Evolutionary conservation across 2,113 vertebrate species (phyloP).

Genomic region (Himantopus leucocephalus): DNA sequence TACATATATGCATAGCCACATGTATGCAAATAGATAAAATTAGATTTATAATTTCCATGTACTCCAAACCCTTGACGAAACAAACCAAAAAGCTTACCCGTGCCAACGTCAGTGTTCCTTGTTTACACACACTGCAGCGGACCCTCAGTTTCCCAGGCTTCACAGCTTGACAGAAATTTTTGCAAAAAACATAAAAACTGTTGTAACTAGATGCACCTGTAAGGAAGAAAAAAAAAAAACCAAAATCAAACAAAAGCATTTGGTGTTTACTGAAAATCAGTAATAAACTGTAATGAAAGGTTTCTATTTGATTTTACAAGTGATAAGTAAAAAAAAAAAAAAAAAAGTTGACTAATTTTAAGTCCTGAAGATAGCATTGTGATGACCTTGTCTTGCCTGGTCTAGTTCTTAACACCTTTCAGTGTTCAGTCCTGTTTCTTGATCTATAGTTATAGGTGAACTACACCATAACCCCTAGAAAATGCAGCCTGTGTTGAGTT

Average conservation of each 20-base stretch:
- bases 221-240: neutral
- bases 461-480: neutral
- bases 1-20: neutral
- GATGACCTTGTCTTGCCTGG: neutral
- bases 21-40: neutral
- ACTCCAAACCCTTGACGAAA: neutral
- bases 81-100: constrained; percentile 74
- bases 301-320: neutral
- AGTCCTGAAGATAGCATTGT: neutral
- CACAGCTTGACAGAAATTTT: constrained; percentile 78
- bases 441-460: neutral
- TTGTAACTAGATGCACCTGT: constrained; percentile 76
- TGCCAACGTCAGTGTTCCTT: constrained; percentile 82
- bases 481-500: neutral
- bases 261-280: neutral
- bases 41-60: neutral
- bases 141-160: constrained; percentile 89
- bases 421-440: neutral
- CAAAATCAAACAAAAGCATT: neutral
- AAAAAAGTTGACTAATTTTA: neutral
- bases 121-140: constrained; percentile 80
- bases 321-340: neutral
- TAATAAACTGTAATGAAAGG: neutral
- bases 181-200: constrained; percentile 91
- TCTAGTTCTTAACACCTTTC: neutral